Base-by-base conservation (phyloP, 1,140 invertebrate species). In the Lordiphosa stackelbergi region DNA sequence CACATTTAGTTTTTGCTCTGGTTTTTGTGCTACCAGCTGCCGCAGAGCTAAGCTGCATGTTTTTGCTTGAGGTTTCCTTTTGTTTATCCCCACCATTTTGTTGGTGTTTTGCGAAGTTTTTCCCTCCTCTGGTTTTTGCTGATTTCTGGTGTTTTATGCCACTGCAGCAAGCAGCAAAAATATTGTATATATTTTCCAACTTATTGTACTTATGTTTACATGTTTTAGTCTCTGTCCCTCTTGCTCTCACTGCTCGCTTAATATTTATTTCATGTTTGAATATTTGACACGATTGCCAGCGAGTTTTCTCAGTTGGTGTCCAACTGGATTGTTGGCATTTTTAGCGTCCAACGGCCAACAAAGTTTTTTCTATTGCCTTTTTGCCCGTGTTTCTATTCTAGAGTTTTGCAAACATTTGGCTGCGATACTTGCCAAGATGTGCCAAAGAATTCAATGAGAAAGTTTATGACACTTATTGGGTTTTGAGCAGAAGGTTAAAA, bases 261-360 rank as follows among this genome's bases (percentile, higher is more conserved):
- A 77, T 83, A 83, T 83, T 81, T 83, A 83, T 84, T 83, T 83
- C 77, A 84, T 83, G 77, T 83, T 83, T 83, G 83, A 83, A 83
- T 83, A 83, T 83, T 73, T 83, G 77, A 83, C 78, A 83, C 78
- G 77, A 73, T 81, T 83, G 34, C 40, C 48, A 22, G 46, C 13
- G 19, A 43, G 42, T 35, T 55, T 48, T 36, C 40, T 37, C 48
- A 28, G 53, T 55, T 40, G 13, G 49, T 58, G 31, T 53, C 65
- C 66, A 52, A 31, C 60, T 19, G 66, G 51, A 61, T 60, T 49
- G 56, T 31, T 69, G 49, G 56, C 57, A 60, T 69, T 73, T 68
- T 47, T 45, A 53, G 36, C 51, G 46, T 34, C 47, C 40, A 61
- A 41, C 53, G 16, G 64, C 42, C 53, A 56, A 19, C 16, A 63